Base-by-base conservation (phyloP, 2,888 invertebrate species). In the Pimpla rufipes region DNA sequence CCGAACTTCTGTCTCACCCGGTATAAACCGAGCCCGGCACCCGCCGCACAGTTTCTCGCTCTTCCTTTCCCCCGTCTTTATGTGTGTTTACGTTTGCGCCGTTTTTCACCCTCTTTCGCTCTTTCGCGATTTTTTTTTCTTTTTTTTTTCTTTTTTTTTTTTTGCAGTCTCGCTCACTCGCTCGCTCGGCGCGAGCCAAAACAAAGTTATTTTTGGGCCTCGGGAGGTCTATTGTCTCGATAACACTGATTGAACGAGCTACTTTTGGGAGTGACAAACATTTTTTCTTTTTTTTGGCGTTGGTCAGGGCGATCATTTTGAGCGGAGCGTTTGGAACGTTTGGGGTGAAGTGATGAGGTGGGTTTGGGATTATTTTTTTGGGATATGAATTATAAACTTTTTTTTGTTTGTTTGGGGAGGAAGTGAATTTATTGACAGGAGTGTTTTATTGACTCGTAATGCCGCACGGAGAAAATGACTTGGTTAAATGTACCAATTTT, bases 1-100 rank as follows among this genome's bases (percentile, higher is more conserved):
- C 40, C 37, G 45, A 83, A 79, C 83, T 85, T 88, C 87, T 87
- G 87, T 86, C 85, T 88, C 90, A 90, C 89, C 88, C 89, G 86
- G 88, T 90, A 90, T 88, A 89, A n/a, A 40, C 37, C 7, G 59
- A 64, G 57, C 68, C 64, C 62, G 73, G 57, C 70, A 42, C 47
- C 50, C 59, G 71, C 81, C 85, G 50, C 67, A 64, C 80, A 77
- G 81, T 79, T 76, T 85, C 82, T 85, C 78, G 29, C 29, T 29
- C 29, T 29, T 29, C 68, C 18, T 79, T 47, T 52, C 21, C 42
- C 29, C 37, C 40, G 64, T 16, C 70, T 40, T 70, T 70, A 42
- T 16, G 68, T 52, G 37, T 70, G 68, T 70, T 70, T 70, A 70
- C 68, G 68, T 70, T 70, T 70, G 35, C 66, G 59, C 52, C 59